Evolutionary conservation across 1,140 invertebrate genomes (phyloP), one percentile per base, ranked within the genome.

Genomic region (Centruroides sculpturatus): DNA sequence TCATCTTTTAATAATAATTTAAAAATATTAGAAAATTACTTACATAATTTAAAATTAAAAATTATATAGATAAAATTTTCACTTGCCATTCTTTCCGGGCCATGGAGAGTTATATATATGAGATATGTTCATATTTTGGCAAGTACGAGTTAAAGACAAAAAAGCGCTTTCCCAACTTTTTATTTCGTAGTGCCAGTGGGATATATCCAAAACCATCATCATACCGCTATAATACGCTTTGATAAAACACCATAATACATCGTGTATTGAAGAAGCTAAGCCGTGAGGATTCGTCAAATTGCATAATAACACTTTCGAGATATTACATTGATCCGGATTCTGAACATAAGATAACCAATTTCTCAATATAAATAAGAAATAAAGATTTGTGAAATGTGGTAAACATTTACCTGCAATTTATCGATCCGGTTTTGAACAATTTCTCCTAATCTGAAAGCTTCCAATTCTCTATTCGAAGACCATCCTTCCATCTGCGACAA

Each of bases 341-440:
- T 65, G 49, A 34, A 62, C 35, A 51, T 51, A 3, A n/a, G 3
- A 56, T 9, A 10, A 11, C 34, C 11, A 35, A 34, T 41, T 23
- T 7, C 10, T 41, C 34, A 54, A 34, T 35, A 23, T 54, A 23
- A 35, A 54, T 54, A 34, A 49, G 11, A 23, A 58, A 46, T 51
- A 35, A 7, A 35, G 7, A 57, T 12, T 35, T 11, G 7, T 34
- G 51, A 6, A 35, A 41, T 36, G 6, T 41, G 34, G 4, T 12
- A 50, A 34, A 3, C 4, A 12, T n/a, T 55, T 59, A 55, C 59
- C 54, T 60, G 59, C 48, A 96, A 72, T 71, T 82, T 80, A 55
- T 80, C 76, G 54, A 98, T 78, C 63, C 91, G 77, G 47, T 81
- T 78, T 73, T 94, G 89, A 7, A 97, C 82, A n/a, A 92, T 76